Conservation (phyloP, 2,888 invertebrate genomes). For the Sisyra terminalis region DNA sequence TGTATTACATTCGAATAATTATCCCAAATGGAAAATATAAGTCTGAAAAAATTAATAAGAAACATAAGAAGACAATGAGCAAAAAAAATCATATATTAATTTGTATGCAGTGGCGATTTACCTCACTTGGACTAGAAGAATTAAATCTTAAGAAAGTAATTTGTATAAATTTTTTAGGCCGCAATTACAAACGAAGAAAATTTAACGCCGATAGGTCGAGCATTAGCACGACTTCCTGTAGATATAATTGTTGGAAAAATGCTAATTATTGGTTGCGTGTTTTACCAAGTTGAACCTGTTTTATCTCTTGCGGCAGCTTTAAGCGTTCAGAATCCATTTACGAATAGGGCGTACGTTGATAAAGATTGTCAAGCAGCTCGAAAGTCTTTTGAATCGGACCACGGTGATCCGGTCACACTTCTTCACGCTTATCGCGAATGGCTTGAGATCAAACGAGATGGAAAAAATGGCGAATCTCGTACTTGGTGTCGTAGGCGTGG, state of each 20-base stretch:
- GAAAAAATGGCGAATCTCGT: slow-evolving; percentile 28
- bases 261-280: slow-evolving; percentile 79
- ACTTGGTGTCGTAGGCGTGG: slow-evolving; percentile 84
- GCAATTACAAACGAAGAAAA: slow-evolving; percentile 66
- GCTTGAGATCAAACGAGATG: slow-evolving; percentile 53
- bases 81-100: too few relatives aligned
- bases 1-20: too few relatives aligned
- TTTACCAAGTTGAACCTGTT: slow-evolving; percentile 75
- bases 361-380: slow-evolving; percentile 64
- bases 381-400: slow-evolving; percentile 73
- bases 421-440: slow-evolving; percentile 79
- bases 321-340: slow-evolving; percentile 86
- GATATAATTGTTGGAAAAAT: slow-evolving; percentile 94
- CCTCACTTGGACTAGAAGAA: too few relatives aligned
- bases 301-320: slow-evolving; percentile 80
- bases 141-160: too few relatives aligned
- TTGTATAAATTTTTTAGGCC: slow-evolving; percentile 39
- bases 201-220: slow-evolving; percentile 71
- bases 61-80: too few relatives aligned
- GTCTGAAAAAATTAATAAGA: too few relatives aligned
- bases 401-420: slow-evolving; percentile 89
- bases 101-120: too few relatives aligned
- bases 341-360: slow-evolving; percentile 75
- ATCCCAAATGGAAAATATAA: too few relatives aligned
- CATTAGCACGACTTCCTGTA: slow-evolving; percentile 79